Evolutionary conservation across 2,797 vertebrate genomes (phyloP).

Genomic region (Heterohyrax brucei): DNA sequence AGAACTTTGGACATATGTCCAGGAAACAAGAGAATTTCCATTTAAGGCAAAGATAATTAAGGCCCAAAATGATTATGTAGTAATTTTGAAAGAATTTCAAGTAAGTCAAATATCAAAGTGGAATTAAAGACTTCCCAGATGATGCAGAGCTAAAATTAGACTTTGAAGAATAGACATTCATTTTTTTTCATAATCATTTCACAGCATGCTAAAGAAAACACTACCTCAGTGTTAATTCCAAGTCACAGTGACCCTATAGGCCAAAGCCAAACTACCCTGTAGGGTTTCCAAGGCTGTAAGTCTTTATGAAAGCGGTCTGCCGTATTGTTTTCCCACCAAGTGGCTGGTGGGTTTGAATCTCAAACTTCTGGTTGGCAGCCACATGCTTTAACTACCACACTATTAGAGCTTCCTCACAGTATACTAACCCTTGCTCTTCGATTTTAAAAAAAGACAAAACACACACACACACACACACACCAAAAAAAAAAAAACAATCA

Average conservation of each 20-base stretch:
- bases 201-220: not conserved
- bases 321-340: too few relatives aligned
- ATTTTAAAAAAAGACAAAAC: too few relatives aligned
- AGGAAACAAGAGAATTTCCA: not conserved
- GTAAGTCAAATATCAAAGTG: slow-evolving; percentile 43
- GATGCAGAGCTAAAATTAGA: slow-evolving; percentile 25
- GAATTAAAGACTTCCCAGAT: slow-evolving; percentile 26
- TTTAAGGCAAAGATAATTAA: slow-evolving; percentile 45
- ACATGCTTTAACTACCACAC: not conserved
- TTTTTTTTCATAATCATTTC: slow-evolving; percentile 5
- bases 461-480: too few relatives aligned
- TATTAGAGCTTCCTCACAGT: not conserved
- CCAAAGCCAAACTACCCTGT: too few relatives aligned
- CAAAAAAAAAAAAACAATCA: too few relatives aligned
- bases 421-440: not conserved
- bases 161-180: not conserved
- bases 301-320: too few relatives aligned
- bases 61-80: slow-evolving; percentile 51
- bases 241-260: too few relatives aligned
- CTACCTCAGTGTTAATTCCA: too few relatives aligned
- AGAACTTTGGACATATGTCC: not conserved
- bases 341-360: too few relatives aligned
- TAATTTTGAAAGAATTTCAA: slow-evolving; percentile 65
- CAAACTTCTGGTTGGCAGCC: too few relatives aligned
- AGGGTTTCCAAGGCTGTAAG: too few relatives aligned